Conservation (phyloP, 2,113 vertebrate genomes). For the Solenodon paradoxus region DNA sequence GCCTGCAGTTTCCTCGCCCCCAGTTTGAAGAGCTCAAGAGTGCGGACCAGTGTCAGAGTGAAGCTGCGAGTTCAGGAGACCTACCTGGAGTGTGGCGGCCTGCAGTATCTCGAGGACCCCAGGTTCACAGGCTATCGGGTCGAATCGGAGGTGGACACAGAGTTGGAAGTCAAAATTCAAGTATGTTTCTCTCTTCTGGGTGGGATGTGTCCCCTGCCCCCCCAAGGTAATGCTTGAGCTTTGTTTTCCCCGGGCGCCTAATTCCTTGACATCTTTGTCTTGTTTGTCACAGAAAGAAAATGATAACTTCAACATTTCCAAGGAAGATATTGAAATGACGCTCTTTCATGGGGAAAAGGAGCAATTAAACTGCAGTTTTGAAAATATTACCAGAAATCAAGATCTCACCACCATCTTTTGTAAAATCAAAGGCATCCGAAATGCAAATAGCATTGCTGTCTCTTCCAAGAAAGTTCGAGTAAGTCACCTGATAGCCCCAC, state of each 20-base stretch:
- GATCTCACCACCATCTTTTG: slow-evolving; percentile 86
- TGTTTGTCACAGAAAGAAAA: slow-evolving; percentile 87
- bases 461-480: slow-evolving; percentile 83
- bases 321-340: slow-evolving; percentile 84
- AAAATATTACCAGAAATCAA: slow-evolving; percentile 78
- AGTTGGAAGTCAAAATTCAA: slow-evolving; percentile 85
- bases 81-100: slow-evolving; percentile 76
- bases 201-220: not conserved
- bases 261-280: slow-evolving; percentile 28
- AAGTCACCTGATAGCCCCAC: slow-evolving; percentile 59
- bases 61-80: slow-evolving; percentile 81
- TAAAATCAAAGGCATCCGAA: slow-evolving; percentile 77
- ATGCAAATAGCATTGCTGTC: slow-evolving; percentile 74
- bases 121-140: slow-evolving; percentile 83
- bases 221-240: not conserved
- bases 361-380: slow-evolving; percentile 82
- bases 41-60: slow-evolving; percentile 70
- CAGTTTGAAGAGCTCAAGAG: slow-evolving; percentile 75
- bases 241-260: not conserved
- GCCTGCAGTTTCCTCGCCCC: slow-evolving; percentile 81
- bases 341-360: slow-evolving; percentile 69
- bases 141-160: slow-evolving; percentile 80
- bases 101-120: slow-evolving; percentile 83
- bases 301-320: slow-evolving; percentile 88
- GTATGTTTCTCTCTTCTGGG: slow-evolving; percentile 69